A percentile compares a stretch with the other conserved stretches of the same genome.
phyloP scores from a whole-genome alignment of 2,797 vertebrate genomes.

The Melanogrammus aeglefinus region DNA sequence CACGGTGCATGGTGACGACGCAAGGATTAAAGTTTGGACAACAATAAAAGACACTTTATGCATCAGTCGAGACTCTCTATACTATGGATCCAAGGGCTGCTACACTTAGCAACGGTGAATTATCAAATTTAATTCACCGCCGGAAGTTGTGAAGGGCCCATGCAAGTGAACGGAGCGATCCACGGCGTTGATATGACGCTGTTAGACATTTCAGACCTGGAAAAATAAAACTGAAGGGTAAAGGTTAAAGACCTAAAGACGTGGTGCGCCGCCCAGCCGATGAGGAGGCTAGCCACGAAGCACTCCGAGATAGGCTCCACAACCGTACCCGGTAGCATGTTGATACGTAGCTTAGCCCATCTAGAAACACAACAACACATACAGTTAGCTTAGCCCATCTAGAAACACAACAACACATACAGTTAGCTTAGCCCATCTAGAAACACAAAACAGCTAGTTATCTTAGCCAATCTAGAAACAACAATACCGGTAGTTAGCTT shows the following conservation, averaged over 20 bases:
- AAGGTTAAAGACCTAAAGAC: constrained; percentile 81
- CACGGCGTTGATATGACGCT: no score
- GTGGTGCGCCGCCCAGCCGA: constrained; percentile 93
- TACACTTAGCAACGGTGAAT: no score
- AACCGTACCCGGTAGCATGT: constrained; percentile 95
- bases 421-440: constrained; percentile 88
- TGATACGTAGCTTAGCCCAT: constrained; percentile 95
- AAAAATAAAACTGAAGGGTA: neutral
- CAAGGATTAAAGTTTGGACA: no score
- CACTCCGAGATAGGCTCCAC: constrained; percentile 96
- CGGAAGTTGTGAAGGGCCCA: no score
- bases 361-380: constrained; percentile 35
- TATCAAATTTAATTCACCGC: no score
- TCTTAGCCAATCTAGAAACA: neutral
- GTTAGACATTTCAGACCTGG: neutral
- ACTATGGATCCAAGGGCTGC: no score
- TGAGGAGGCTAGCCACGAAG: constrained; percentile 94
- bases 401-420: neutral
- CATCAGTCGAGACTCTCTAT: no score
- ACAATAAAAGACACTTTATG: no score
- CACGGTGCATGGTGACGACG: no score
- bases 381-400: constrained; percentile 88
- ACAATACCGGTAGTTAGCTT: neutral
- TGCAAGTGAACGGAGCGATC: no score
- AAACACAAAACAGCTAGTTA: no score